Evolutionary conservation across 1,140 invertebrate genomes (phyloP), one percentile per base, ranked within the genome.

Genomic region (Drosophila punjabiensis): DNA sequence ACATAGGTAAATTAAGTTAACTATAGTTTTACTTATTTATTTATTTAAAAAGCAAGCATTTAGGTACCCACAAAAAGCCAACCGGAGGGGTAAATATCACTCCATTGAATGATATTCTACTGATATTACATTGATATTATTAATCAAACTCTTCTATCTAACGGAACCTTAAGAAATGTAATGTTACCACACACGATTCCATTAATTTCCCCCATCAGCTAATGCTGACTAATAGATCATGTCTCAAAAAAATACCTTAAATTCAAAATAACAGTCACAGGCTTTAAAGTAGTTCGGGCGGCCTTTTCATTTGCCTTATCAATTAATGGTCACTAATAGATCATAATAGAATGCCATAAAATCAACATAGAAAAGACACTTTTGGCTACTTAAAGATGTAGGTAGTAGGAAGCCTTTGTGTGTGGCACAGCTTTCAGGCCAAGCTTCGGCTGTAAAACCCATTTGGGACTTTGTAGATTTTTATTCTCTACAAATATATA

Each of bases 301-400:
- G 20, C 45, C 50, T 41, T 67, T 52, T 45, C 32, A 78, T 76
- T 77, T 78, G 35, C 11, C 77, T 84, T 88, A 89, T 88, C 85
- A 75, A 68, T 79, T 89, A 89, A 89, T 89, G 86, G 69, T 64
- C 65, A 56, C 85, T 85, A 89, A 89, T 90, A 90, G 86, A 89
- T 89, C 86, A 90, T 79, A 90, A 86, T 85, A 55, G 78, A 85
- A 82, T 67, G 28, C 70, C 43, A 85, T 89, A 85, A 89, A 85
- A 82, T 64, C 47, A 20, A 39, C 76, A 59, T 45, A 69, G 52
- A 76, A 81, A 62, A 78, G 48, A 76, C 58, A 69, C 66, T 73
- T 76, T 65, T 65, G 43, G 79, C 78, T 85, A 82, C 82, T 74
- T 80, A 62, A 74, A 73, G 53, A 37, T 48, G 76, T 82, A 66